phyloP scores from a whole-genome alignment of 1,140 invertebrate genomes.

The Tachypleus tridentatus region DNA sequence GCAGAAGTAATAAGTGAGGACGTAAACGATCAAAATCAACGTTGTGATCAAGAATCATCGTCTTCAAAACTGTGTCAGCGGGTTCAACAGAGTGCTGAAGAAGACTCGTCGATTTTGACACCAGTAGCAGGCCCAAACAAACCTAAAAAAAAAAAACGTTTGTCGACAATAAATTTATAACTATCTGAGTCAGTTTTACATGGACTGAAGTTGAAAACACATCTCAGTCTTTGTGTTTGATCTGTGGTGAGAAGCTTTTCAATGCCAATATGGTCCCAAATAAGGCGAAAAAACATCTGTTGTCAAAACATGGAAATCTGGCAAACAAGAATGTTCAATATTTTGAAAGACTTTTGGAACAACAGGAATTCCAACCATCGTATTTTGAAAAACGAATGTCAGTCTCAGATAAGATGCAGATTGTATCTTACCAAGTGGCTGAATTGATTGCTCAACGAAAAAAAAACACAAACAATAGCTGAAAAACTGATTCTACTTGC shows the following conservation, averaged over 20 bases:
- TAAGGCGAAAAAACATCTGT: conserved; percentile 1
- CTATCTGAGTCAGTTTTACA: no score
- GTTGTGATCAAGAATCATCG: no score
- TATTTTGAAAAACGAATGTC: conserved; percentile 1
- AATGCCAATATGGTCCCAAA: conserved; percentile 6
- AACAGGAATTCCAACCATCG: neutral
- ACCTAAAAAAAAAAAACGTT: no score
- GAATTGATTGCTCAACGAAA: conserved; percentile 12
- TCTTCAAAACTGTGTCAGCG: no score
- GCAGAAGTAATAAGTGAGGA: no score
- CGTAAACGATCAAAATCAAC: no score
- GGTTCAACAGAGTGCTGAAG: no score
- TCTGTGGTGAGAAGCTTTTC: conserved; percentile 3
- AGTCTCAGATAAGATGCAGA: conserved; percentile 1
- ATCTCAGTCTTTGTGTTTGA: conserved; percentile 27
- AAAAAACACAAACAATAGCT: conserved; percentile 11
- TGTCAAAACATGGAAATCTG: neutral
- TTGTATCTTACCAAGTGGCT: conserved; percentile 6
- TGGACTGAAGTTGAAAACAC: conserved; percentile 18
- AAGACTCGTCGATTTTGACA: no score
- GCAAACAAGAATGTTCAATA: neutral
- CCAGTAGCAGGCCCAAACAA: no score
- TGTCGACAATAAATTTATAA: no score
- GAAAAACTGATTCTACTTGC: conserved; percentile 7
- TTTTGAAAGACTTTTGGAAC: neutral